Percentiles rank a stretch among this genome's conserved stretches.
phyloP scores from a whole-genome alignment of 2,797 vertebrate species.

The Gouania willdenowi region DNA sequence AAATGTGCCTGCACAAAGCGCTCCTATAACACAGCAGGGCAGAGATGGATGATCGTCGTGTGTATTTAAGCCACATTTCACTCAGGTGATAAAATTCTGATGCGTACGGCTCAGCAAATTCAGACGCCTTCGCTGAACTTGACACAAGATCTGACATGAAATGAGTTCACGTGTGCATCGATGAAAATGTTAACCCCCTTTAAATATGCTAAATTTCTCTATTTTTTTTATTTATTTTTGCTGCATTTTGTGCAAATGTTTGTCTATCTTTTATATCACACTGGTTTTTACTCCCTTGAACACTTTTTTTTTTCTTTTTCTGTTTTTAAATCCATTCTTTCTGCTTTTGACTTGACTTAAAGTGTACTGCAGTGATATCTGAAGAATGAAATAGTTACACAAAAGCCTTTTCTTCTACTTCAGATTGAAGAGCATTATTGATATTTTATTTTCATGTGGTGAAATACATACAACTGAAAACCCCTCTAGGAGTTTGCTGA shows the following conservation, averaged over 20 bases:
- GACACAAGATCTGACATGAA: slow-evolving; percentile 38
- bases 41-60: slow-evolving; percentile 42
- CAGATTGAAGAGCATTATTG: slow-evolving; percentile 22
- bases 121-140: slow-evolving; percentile 36
- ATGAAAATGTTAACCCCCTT: slow-evolving; percentile 32
- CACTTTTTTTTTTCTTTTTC: neutral
- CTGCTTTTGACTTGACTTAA: no score
- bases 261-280: slow-evolving; percentile 12
- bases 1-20: slow-evolving; percentile 7
- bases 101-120: slow-evolving; percentile 33
- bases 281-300: slow-evolving; percentile 12
- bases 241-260: slow-evolving; percentile 1
- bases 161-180: slow-evolving; percentile 32
- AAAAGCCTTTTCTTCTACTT: slow-evolving; percentile 28
- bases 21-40: slow-evolving; percentile 3
- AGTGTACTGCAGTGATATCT: slow-evolving; percentile 60
- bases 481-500: slow-evolving; percentile 24
- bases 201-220: slow-evolving; percentile 8
- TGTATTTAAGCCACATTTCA: slow-evolving; percentile 55
- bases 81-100: slow-evolving; percentile 59
- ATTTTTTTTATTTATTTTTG: neutral
- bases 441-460: slow-evolving; percentile 36
- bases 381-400: slow-evolving; percentile 56
- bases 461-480: slow-evolving; percentile 37
- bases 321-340: slow-evolving; percentile 20